Percentiles rank a stretch among this genome's conserved stretches.
These are phyloP conservation scores for Erebia epiphron DNA, from an alignment of 2,888 invertebrate genomes.

Conservation along the genomic window DNA sequence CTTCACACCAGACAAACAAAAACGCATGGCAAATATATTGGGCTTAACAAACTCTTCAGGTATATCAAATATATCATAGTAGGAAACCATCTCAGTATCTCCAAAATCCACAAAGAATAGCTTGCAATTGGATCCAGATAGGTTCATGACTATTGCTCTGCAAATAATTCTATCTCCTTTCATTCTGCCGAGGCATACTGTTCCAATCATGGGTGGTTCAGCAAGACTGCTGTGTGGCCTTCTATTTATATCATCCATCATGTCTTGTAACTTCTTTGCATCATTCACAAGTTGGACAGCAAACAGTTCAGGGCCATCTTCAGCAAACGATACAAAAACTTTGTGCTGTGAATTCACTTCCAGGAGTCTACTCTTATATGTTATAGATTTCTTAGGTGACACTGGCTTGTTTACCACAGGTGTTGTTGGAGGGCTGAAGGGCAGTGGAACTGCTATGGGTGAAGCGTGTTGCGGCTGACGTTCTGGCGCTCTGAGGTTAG, in stretches of 20 bases:
- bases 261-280: slow-evolving; percentile 83
- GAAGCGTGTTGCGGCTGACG: slow-evolving; percentile 61
- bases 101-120: slow-evolving; percentile 92
- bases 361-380: slow-evolving; percentile 78
- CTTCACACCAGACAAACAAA: slow-evolving; percentile 87
- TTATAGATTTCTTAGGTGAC: slow-evolving; percentile 72
- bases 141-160: slow-evolving; percentile 89
- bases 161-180: slow-evolving; percentile 87
- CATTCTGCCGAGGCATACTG: slow-evolving; percentile 89
- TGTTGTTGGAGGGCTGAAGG: slow-evolving; percentile 43
- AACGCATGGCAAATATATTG: slow-evolving; percentile 89
- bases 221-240: slow-evolving; percentile 83
- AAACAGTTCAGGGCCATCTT: slow-evolving; percentile 91
- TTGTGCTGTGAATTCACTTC: slow-evolving; percentile 82
- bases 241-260: slow-evolving; percentile 89
- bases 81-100: slow-evolving; percentile 88
- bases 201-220: slow-evolving; percentile 88
- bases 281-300: slow-evolving; percentile 87
- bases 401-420: slow-evolving; percentile 49
- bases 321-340: slow-evolving; percentile 89
- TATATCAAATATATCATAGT: slow-evolving; percentile 88
- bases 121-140: slow-evolving; percentile 88
- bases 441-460: slow-evolving; percentile 37
- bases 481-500: slow-evolving; percentile 62
- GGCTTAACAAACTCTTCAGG: slow-evolving; percentile 88